phyloP scores from a whole-genome alignment of 2,888 invertebrate genomes.

The Catocala fraxini region DNA sequence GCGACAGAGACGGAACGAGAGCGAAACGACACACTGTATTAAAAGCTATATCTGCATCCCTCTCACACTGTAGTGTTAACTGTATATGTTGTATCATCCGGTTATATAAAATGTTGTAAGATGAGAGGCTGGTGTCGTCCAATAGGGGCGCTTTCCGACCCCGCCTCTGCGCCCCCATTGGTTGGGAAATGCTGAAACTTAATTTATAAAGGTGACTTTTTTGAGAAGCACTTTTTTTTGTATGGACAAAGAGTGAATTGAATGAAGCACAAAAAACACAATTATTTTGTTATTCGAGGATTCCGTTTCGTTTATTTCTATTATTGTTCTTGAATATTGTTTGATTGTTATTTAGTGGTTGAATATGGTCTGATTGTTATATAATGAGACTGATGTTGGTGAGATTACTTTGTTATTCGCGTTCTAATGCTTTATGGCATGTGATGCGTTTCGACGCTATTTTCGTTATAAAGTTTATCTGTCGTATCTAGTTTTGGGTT shows the following conservation, averaged over 20 bases:
- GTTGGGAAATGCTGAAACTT: constrained; percentile 79
- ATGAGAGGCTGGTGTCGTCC: constrained; percentile 68
- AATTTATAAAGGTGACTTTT: constrained; percentile 87
- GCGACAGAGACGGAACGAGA: constrained; percentile 68
- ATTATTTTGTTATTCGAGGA: constrained; percentile 85
- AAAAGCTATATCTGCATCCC: constrained; percentile 69
- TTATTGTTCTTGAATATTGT: constrained; percentile 68
- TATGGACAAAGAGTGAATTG: constrained; percentile 80
- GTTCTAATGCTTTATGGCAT: constrained; percentile 34
- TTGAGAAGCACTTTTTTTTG: constrained; percentile 80
- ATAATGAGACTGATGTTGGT: constrained; percentile 59
- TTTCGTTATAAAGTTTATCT: constrained; percentile 22
- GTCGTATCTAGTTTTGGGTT: constrained; percentile 11
- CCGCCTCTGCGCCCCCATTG: constrained; percentile 77
- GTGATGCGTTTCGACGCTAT: constrained; percentile 45
- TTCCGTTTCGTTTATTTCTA: constrained; percentile 66
- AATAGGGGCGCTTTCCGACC: constrained; percentile 63
- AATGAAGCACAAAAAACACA: constrained; percentile 84
- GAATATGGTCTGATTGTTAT: constrained; percentile 54
- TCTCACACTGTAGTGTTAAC: constrained; percentile 80
- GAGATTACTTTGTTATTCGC: constrained; percentile 51
- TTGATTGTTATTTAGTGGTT: constrained; percentile 66
- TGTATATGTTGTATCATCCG: constrained; percentile 87
- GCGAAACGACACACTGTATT: constrained; percentile 83
- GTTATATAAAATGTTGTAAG: constrained; percentile 87